Conservation (phyloP, 1,140 invertebrate genomes). For the Scylla paramamosain region DNA sequence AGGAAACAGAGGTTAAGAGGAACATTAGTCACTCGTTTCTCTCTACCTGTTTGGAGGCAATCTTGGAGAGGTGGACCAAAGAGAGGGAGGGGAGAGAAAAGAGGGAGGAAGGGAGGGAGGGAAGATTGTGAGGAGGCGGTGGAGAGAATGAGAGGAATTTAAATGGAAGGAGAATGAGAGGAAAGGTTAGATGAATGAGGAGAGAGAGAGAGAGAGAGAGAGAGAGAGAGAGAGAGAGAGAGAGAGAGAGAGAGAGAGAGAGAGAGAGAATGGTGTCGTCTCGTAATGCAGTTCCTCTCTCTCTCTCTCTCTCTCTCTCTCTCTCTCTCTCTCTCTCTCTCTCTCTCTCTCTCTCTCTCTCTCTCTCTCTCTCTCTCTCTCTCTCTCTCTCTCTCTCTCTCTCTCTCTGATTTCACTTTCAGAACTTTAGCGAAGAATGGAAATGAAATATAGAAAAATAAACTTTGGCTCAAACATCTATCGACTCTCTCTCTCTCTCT, state of each 20-base stretch:
- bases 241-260: neutral
- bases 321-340: no score
- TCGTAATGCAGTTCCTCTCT: no score
- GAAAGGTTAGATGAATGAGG: neutral
- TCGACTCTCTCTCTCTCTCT: no score
- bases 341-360: no score
- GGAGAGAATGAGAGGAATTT: neutral
- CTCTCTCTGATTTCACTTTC: no score
- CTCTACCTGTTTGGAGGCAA: neutral
- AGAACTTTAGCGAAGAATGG: no score
- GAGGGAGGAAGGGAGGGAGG: neutral
- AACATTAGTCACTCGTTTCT: neutral
- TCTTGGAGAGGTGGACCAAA: neutral
- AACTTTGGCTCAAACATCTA: no score
- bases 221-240: neutral
- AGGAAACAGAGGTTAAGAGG: neutral
- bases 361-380: no score
- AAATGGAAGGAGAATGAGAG: neutral
- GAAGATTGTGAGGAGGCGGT: neutral
- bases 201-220: neutral
- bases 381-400: no score
- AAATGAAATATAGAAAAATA: no score
- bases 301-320: no score
- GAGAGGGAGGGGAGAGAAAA: neutral
- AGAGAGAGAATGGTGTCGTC: no score